Evolutionary conservation across 2,113 vertebrate genomes (phyloP).

Genomic region (Forbesichthys agassizii): DNA sequence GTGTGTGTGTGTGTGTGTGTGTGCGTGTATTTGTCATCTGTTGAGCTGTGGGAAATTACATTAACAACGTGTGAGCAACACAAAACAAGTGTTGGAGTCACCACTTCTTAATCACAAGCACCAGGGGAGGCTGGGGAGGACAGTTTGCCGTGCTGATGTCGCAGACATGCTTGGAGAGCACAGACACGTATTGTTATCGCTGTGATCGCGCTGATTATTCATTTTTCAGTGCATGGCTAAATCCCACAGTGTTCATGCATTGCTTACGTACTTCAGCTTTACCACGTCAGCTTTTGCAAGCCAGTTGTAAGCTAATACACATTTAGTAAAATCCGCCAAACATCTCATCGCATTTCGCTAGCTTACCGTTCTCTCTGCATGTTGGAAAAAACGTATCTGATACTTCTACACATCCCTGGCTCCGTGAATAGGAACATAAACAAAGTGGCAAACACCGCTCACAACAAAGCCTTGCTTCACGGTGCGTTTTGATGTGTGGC

Average conservation of each 20-base stretch:
- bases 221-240: slow-evolving; percentile 32
- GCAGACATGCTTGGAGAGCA: slow-evolving; percentile 17
- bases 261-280: not conserved
- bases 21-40: not conserved
- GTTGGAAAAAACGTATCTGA: no score
- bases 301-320: no score
- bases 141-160: slow-evolving; percentile 31
- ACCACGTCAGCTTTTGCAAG: no score
- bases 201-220: slow-evolving; percentile 43
- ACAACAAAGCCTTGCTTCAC: no score
- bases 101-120: slow-evolving; percentile 55
- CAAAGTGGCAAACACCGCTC: no score
- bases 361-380: no score
- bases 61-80: slow-evolving; percentile 51
- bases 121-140: slow-evolving; percentile 27
- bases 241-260: slow-evolving; percentile 8
- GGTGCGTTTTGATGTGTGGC: no score
- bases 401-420: no score
- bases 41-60: slow-evolving; percentile 34
- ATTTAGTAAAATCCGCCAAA: no score
- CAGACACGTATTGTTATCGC: slow-evolving; percentile 2
- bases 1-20: not conserved
- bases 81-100: slow-evolving; percentile 61
- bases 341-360: no score
- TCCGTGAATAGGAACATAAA: no score